Percentiles rank a stretch among this genome's conserved stretches.
Evolutionary conservation across 64 coral and sea anemone genomes (phyloP).

Genomic region (Montipora foliosa): DNA sequence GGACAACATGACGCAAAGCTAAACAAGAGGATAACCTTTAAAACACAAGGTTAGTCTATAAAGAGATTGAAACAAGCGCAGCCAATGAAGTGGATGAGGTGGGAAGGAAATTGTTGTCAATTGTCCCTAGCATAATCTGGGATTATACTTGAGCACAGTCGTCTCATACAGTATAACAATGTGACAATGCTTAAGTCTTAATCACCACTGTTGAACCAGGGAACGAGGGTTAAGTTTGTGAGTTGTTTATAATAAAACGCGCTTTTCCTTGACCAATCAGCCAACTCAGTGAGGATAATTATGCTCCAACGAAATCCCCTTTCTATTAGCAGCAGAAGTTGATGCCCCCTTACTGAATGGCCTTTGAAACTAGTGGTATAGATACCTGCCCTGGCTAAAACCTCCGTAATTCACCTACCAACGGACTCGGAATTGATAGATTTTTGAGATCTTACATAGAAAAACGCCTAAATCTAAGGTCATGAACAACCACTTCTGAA

Average conservation of each 20-base stretch:
- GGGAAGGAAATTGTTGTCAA: neutral
- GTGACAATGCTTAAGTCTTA: neutral
- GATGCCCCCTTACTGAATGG: conserved; percentile 58
- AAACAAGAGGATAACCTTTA: no score
- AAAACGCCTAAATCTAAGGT: conserved; percentile 22
- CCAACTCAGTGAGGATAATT: neutral
- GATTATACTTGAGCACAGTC: conserved; percentile 32
- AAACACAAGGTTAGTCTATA: no score
- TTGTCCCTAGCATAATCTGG: conserved; percentile 45
- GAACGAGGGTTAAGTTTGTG: neutral
- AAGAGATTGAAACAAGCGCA: no score
- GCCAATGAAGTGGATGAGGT: no score
- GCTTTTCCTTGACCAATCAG: neutral
- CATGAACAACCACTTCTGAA: conserved; percentile 50
- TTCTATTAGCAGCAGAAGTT: conserved; percentile 7
- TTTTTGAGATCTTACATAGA: neutral
- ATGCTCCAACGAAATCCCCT: neutral
- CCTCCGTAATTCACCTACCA: conserved; percentile 11
- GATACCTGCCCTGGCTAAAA: conserved; percentile 13
- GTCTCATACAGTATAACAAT: neutral
- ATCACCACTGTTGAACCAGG: neutral
- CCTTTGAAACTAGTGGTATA: conserved; percentile 14
- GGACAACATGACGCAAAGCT: no score
- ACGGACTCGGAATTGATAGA: conserved; percentile 24
- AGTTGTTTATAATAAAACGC: neutral